Conservation (phyloP, 1,140 invertebrate genomes). For the Colletes gigas region DNA sequence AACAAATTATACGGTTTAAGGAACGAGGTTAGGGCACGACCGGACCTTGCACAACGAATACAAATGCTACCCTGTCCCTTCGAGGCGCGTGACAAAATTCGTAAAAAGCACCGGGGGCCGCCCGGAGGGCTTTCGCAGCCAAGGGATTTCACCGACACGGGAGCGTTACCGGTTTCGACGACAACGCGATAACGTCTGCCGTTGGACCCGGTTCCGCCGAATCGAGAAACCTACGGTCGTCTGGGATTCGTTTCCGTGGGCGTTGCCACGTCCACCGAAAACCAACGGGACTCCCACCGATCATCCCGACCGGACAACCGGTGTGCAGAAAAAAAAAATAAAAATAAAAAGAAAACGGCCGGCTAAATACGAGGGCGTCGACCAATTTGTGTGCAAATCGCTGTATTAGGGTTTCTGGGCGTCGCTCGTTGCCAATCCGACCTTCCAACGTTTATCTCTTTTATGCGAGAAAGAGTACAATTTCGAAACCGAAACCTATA, state of each 20-base stretch:
- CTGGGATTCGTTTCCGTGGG: not conserved
- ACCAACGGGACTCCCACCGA: not conserved
- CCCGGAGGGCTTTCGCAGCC: constrained; percentile 20
- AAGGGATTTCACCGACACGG: constrained; percentile 35
- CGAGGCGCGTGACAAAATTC: constrained; percentile 58
- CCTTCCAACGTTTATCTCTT: no score
- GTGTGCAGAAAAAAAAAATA: no score
- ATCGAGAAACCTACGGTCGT: not conserved
- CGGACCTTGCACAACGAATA: constrained; percentile 66
- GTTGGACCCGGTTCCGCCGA: not conserved
- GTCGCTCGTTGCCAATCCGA: no score
- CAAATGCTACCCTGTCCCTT: constrained; percentile 61
- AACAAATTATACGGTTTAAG: constrained; percentile 59
- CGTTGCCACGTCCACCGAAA: not conserved
- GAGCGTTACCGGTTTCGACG: constrained; percentile 18
- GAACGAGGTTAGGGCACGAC: constrained; percentile 58
- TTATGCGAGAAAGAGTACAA: no score
- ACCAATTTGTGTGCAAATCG: no score
- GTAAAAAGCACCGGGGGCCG: constrained; percentile 30
- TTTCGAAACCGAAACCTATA: no score
- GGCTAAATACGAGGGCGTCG: no score
- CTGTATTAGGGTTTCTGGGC: no score
- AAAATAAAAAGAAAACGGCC: no score
- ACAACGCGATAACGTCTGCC: constrained; percentile 50
- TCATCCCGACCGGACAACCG: no score